phyloP scores from a whole-genome alignment of 2,888 invertebrate species.

The Loripinus fragilis region DNA sequence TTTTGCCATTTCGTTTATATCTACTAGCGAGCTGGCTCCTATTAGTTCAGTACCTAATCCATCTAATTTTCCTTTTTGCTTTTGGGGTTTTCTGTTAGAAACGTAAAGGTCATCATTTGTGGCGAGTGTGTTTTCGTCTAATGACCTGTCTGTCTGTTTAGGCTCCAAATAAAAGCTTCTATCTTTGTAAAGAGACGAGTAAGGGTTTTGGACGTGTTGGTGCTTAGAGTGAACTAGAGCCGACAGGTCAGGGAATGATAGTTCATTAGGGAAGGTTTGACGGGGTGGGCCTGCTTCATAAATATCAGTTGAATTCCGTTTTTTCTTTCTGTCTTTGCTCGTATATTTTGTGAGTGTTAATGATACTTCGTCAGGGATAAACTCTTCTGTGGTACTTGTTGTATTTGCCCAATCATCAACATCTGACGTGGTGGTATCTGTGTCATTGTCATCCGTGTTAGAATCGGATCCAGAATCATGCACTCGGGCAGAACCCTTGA shows the following conservation, averaged over 20 bases:
- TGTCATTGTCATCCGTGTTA: slow-evolving; percentile 10
- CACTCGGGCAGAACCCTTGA: slow-evolving; percentile 7
- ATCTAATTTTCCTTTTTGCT: not conserved
- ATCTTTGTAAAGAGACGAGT: slow-evolving; percentile 43
- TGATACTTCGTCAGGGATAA: slow-evolving; percentile 25
- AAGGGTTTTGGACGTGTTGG: slow-evolving; percentile 41
- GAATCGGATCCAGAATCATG: slow-evolving; percentile 9
- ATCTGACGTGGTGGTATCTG: not conserved
- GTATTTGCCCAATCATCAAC: not conserved
- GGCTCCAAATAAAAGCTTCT: slow-evolving; percentile 44
- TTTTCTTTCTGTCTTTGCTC: slow-evolving; percentile 4
- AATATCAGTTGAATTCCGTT: too few relatives aligned
- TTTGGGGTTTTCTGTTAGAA: not conserved
- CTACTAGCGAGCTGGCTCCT: not conserved
- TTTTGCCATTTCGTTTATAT: slow-evolving; percentile 15
- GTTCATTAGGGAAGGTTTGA: not conserved
- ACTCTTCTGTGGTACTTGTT: not conserved
- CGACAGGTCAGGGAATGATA: not conserved
- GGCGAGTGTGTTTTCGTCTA: not conserved
- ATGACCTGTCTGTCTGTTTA: not conserved
- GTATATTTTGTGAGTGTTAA: slow-evolving; percentile 33
- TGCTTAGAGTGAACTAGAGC: slow-evolving; percentile 19
- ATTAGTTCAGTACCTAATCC: slow-evolving; percentile 23
- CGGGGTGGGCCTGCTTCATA: not conserved
- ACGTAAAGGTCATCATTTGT: not conserved